phyloP scores from a whole-genome alignment of 2,797 vertebrate genomes.

The Tarsius wallacei region DNA sequence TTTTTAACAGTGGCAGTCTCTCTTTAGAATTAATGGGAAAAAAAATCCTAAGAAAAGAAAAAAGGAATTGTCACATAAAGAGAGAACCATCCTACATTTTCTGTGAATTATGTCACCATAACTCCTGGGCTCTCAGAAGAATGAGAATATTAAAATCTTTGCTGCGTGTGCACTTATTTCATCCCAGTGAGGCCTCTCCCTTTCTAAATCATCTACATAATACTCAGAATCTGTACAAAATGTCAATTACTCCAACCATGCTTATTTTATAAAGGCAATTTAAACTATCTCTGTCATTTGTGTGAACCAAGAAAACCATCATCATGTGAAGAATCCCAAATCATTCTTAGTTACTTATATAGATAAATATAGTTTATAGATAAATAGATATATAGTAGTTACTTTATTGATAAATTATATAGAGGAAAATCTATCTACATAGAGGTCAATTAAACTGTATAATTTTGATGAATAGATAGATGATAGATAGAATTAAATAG shows the following conservation, averaged over 20 bases:
- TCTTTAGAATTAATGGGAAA: slow-evolving; percentile 32
- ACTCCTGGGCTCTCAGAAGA: neutral
- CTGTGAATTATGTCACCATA: slow-evolving; percentile 30
- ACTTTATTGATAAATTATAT: neutral
- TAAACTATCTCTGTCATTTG: neutral
- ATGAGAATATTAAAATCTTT: neutral
- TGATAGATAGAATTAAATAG: neutral
- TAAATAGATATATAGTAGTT: neutral
- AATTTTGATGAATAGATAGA: neutral
- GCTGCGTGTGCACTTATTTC: neutral
- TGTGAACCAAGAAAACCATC: neutral
- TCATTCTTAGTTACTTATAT: neutral
- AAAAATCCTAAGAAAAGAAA: slow-evolving; percentile 13
- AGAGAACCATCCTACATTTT: neutral
- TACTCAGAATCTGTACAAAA: neutral
- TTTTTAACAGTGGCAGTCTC: neutral
- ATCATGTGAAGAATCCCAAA: slow-evolving; percentile 43
- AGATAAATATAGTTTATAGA: neutral
- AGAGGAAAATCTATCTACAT: neutral
- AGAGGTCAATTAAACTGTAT: neutral
- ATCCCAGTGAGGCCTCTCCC: neutral
- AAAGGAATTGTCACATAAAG: neutral
- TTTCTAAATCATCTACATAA: neutral
- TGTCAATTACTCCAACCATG: neutral
- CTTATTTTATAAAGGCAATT: neutral